These are phyloP conservation scores for Lerema accius DNA, from an alignment of 1,140 invertebrate genomes.

Conservation along the genomic window DNA sequence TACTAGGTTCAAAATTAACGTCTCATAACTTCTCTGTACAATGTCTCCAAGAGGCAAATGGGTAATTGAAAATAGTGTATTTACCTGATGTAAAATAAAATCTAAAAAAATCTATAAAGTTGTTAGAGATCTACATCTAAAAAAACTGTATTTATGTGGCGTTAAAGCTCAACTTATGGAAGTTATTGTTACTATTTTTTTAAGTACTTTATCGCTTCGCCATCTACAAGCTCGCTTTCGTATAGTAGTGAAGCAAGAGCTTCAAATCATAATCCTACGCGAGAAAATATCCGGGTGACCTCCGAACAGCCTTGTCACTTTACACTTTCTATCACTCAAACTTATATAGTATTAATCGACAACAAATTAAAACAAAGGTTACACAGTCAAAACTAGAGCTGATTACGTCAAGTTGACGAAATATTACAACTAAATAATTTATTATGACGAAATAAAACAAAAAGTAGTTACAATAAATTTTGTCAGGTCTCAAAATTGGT, in stretches of 20 bases:
- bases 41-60: no score
- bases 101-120: no score
- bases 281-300: conserved; percentile 61
- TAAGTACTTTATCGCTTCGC: no score
- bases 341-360: conserved; percentile 34
- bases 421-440: conserved; percentile 26
- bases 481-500: conserved; percentile 19
- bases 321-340: conserved; percentile 60
- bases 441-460: conserved; percentile 25
- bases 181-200: no score
- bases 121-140: no score
- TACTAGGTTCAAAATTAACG: no score
- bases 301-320: conserved; percentile 52
- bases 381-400: conserved; percentile 29
- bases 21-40: no score
- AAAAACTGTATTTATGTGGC: no score
- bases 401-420: conserved; percentile 21
- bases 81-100: no score
- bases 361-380: conserved; percentile 44
- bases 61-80: no score
- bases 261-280: conserved; percentile 30
- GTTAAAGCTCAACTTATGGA: no score
- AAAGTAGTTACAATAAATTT: conserved; percentile 18
- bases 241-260: conserved; percentile 9
- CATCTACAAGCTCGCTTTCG: background rate